A percentile compares a stretch with the other conserved stretches of the same genome.
These are phyloP conservation scores for Sphaerophoria taeniata DNA, from an alignment of 2,888 invertebrate genomes.

Conservation along the genomic window DNA sequence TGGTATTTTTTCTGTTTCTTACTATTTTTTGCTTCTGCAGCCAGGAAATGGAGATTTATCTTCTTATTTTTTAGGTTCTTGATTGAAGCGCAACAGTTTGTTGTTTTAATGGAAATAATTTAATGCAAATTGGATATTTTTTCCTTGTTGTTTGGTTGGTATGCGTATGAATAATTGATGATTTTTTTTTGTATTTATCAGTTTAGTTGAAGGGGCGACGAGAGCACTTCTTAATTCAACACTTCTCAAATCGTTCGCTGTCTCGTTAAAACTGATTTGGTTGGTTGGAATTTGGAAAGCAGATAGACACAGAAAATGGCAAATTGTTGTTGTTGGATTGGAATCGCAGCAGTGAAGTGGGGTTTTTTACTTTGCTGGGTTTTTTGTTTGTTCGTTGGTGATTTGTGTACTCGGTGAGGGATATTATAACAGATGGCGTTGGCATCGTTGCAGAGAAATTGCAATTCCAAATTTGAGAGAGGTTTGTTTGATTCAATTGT, in stretches of 20 bases:
- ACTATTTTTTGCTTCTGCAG: neutral
- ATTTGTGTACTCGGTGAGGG: neutral
- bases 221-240: slow-evolving; percentile 44
- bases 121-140: slow-evolving; percentile 27
- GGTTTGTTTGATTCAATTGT: slow-evolving; percentile 29
- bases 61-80: neutral
- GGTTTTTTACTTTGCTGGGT: slow-evolving; percentile 10
- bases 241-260: slow-evolving; percentile 77
- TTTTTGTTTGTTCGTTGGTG: slow-evolving; percentile 1
- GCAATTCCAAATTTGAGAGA: neutral
- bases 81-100: neutral
- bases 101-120: neutral
- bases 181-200: slow-evolving; percentile 26
- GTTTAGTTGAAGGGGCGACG: slow-evolving; percentile 36
- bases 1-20: slow-evolving; percentile 2
- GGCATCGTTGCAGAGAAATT: neutral
- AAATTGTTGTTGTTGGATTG: slow-evolving; percentile 19
- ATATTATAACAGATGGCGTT: slow-evolving; percentile 11
- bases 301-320: neutral
- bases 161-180: slow-evolving; percentile 9
- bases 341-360: slow-evolving; percentile 8
- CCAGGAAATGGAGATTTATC: slow-evolving; percentile 46
- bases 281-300: slow-evolving; percentile 45
- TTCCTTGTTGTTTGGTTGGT: slow-evolving; percentile 8
- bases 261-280: slow-evolving; percentile 76